Conservation (phyloP, 2,888 invertebrate genomes). For the Agriopis leucophaearia region DNA sequence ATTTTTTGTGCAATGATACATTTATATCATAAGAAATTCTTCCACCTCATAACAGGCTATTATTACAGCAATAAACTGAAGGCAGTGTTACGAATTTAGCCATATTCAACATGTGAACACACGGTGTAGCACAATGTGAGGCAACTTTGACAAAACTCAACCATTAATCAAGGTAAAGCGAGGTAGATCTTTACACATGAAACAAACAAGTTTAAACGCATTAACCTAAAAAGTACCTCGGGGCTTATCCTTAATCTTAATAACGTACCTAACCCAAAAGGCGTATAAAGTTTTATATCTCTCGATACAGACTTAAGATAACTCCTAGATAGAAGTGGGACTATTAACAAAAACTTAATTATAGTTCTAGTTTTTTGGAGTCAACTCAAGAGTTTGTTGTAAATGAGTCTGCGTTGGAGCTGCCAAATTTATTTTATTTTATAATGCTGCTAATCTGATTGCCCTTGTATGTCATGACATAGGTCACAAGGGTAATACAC, state of each 20-base stretch:
- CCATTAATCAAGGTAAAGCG: too few relatives aligned
- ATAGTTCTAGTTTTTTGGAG: conserved; percentile 26
- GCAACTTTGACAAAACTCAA: not conserved
- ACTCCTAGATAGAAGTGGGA: conserved; percentile 20
- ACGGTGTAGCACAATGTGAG: not conserved
- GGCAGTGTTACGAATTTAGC: not conserved
- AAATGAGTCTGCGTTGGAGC: conserved; percentile 17
- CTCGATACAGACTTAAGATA: conserved; percentile 28
- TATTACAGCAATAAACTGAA: conserved; percentile 1
- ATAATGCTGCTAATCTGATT: conserved; percentile 23
- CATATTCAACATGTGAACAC: not conserved
- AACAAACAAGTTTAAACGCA: conserved; percentile 18
- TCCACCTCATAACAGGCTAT: conserved; percentile 8
- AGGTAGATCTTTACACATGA: not conserved
- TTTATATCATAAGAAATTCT: conserved; percentile 6
- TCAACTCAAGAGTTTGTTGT: conserved; percentile 13
- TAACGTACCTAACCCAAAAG: conserved; percentile 15
- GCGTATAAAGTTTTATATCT: conserved; percentile 20
- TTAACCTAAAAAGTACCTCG: conserved; percentile 13
- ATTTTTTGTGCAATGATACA: conserved; percentile 13
- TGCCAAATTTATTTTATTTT: conserved; percentile 35
- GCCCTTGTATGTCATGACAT: conserved; percentile 42
- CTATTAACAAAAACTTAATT: conserved; percentile 39
- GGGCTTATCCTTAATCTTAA: conserved; percentile 30
- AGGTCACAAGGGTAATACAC: conserved; percentile 38